Percentiles rank a stretch among this genome's conserved stretches.
Evolutionary conservation across 1,140 invertebrate species (phyloP).

Genomic region (Bombus waltoni): DNA sequence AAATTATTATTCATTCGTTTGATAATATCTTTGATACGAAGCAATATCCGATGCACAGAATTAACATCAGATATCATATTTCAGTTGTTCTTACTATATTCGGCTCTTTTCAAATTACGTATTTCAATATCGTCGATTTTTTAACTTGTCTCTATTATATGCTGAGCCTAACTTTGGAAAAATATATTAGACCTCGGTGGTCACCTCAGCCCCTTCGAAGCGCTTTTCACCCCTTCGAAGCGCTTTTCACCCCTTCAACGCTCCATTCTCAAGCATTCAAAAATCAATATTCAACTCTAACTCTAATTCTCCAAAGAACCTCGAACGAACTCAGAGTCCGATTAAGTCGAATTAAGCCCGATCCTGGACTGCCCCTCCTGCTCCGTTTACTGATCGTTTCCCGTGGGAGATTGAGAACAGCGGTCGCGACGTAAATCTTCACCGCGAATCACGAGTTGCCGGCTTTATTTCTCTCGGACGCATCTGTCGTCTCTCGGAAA

Average conservation of each 20-base stretch:
- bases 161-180: no score
- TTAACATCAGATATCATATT: background rate
- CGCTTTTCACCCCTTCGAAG: background rate
- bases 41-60: background rate
- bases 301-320: background rate
- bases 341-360: background rate
- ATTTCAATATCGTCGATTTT: no score
- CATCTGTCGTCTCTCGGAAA: constrained; percentile 60
- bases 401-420: background rate
- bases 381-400: background rate
- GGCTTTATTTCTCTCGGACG: constrained; percentile 37
- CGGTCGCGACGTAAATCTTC: constrained; percentile 8
- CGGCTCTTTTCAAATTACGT: no score
- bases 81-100: no score
- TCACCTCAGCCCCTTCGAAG: no score
- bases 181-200: no score
- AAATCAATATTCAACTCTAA: background rate
- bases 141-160: no score
- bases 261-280: background rate
- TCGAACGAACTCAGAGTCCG: background rate
- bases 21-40: background rate
- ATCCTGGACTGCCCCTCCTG: background rate
- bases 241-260: background rate
- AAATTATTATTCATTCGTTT: background rate
- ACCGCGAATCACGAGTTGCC: background rate